phyloP scores from a whole-genome alignment of 2,113 vertebrate genomes.

The Nothoprocta perdicaria region DNA sequence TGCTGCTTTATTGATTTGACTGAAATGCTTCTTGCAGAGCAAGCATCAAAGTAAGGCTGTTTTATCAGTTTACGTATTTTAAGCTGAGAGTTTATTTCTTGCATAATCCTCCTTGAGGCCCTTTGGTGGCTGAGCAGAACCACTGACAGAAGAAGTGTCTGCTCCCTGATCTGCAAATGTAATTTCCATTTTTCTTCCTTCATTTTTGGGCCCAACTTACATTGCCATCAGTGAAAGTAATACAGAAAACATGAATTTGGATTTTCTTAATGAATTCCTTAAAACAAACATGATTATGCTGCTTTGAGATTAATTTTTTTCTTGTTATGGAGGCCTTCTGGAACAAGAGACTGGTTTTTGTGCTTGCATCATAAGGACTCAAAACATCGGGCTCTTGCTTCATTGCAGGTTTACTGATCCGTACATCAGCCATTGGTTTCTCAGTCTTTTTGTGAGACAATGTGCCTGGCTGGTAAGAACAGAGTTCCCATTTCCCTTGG shows the following conservation, averaged over 20 bases:
- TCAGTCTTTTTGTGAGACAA: neutral
- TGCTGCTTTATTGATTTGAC: constrained; percentile 49
- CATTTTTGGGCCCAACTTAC: neutral
- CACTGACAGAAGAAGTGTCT: neutral
- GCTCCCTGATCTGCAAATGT: constrained; percentile 59
- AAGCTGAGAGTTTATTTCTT: constrained; percentile 51
- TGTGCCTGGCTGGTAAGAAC: neutral
- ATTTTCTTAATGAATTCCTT: neutral
- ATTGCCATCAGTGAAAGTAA: neutral
- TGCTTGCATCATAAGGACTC: neutral
- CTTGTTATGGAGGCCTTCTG: neutral
- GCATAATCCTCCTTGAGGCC: constrained; percentile 44
- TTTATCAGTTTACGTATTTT: constrained; percentile 74
- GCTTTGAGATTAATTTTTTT: neutral
- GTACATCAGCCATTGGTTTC: neutral
- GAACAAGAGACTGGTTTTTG: neutral
- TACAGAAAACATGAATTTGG: neutral
- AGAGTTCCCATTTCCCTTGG: accelerated
- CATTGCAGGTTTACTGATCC: neutral
- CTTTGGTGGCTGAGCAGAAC: constrained; percentile 37
- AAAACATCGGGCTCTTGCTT: neutral
- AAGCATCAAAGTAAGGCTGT: constrained; percentile 66
- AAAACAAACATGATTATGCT: neutral
- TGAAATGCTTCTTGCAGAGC: constrained; percentile 62
- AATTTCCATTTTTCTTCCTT: constrained; percentile 29